Conservation (phyloP, 2,888 invertebrate species). For the Trichogramma evanescens region DNA sequence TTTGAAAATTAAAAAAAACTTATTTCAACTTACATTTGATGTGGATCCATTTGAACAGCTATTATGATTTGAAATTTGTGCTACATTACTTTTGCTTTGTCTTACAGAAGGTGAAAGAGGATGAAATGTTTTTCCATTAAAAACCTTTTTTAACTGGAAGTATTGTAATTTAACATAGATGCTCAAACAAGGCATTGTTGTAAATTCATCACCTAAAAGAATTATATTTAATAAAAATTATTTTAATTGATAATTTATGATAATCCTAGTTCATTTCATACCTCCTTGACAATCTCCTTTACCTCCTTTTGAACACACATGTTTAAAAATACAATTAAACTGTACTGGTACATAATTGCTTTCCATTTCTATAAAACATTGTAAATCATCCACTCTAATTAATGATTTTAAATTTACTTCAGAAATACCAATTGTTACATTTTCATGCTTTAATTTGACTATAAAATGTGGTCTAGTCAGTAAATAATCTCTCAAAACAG, state of each 20-base stretch:
- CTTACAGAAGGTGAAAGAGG: neutral
- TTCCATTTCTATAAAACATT: slow-evolving; percentile 45
- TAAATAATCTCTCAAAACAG: slow-evolving; percentile 48
- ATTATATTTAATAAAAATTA: slow-evolving; percentile 1
- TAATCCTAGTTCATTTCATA: neutral
- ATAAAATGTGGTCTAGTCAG: slow-evolving; percentile 49
- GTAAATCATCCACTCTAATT: slow-evolving; percentile 46
- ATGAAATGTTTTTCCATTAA: neutral
- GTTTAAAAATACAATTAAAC: slow-evolving; percentile 38
- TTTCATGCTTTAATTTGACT: slow-evolving; percentile 45
- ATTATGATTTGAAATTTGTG: neutral
- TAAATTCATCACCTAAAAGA: slow-evolving; percentile 28
- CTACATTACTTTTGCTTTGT: neutral
- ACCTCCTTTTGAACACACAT: slow-evolving; percentile 7
- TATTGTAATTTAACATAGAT: slow-evolving; percentile 51
- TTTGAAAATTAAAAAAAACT: too few relatives aligned
- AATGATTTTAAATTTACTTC: slow-evolving; percentile 52
- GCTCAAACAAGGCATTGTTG: slow-evolving; percentile 47
- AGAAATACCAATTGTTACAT: slow-evolving; percentile 45
- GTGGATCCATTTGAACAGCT: slow-evolving; percentile 11
- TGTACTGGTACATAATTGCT: slow-evolving; percentile 45
- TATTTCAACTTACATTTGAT: slow-evolving; percentile 8
- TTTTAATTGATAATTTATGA: neutral
- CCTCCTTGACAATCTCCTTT: slow-evolving; percentile 7
- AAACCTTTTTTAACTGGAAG: slow-evolving; percentile 29